A percentile compares a stretch with the other conserved stretches of the same genome.
Evolutionary conservation across 2,113 vertebrate genomes (phyloP).

Genomic region (Mobula hypostoma): DNA sequence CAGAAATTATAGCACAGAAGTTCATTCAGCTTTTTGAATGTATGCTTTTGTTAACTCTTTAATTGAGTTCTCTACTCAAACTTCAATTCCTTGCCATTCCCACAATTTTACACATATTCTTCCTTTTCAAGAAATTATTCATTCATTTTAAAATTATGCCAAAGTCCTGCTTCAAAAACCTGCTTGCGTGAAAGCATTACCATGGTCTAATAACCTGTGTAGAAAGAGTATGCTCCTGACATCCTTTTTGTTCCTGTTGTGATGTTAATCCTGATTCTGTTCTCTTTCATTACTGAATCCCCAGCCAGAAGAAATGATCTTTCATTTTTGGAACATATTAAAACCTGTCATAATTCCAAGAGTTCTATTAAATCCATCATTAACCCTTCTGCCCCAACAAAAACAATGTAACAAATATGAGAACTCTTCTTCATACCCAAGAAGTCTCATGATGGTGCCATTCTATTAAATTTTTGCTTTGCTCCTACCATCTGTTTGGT

Average conservation of each 20-base stretch:
- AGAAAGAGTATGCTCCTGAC: background rate
- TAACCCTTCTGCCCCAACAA: background rate
- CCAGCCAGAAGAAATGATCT: background rate
- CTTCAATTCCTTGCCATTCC: background rate
- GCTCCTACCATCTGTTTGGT: background rate
- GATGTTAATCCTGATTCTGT: background rate
- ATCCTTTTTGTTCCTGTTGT: background rate
- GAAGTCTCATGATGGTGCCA: background rate
- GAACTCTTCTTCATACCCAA: background rate
- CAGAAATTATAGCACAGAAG: background rate
- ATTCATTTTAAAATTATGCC: background rate
- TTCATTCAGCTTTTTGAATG: background rate
- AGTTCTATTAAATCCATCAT: background rate
- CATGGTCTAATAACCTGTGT: background rate
- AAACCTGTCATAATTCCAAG: background rate
- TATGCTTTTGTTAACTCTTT: background rate
- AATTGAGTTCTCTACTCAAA: constrained; percentile 20
- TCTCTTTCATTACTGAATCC: background rate
- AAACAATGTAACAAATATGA: background rate
- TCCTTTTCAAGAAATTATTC: constrained; percentile 1
- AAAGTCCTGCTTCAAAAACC: background rate
- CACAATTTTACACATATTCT: background rate
- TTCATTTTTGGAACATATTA: background rate
- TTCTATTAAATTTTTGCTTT: background rate
- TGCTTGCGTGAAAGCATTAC: background rate